Percentiles rank a stretch among this genome's conserved stretches.
Conservation (phyloP, 2,113 vertebrate genomes). For the Lasiurus cinereus region DNA sequence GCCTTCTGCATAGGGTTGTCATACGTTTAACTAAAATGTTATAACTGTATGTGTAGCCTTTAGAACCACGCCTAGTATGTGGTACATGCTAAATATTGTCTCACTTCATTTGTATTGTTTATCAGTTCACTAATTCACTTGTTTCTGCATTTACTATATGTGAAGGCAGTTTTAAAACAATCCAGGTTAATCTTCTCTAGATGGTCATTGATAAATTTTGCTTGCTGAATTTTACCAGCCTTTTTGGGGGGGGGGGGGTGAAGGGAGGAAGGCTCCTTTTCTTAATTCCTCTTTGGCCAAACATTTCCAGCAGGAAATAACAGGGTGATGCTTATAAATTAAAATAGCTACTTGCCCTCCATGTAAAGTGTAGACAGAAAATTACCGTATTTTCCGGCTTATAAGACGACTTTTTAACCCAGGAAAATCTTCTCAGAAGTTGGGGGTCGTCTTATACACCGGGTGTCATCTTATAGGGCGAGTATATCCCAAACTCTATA, state of each 20-base stretch:
- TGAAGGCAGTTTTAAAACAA: neutral
- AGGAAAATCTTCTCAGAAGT: no score
- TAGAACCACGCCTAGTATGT: neutral
- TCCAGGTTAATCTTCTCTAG: neutral
- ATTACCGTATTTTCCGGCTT: no score
- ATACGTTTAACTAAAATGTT: neutral
- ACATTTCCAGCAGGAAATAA: slow-evolving; percentile 28
- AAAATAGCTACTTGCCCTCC: neutral
- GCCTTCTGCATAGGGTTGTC: neutral
- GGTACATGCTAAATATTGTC: neutral
- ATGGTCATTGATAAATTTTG: neutral
- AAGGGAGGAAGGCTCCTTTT: neutral
- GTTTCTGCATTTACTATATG: neutral
- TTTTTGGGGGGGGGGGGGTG: neutral
- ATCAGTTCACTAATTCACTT: neutral
- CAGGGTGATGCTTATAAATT: slow-evolving; percentile 8
- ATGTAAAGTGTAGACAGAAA: neutral
- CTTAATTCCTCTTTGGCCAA: slow-evolving; percentile 31
- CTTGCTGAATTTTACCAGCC: neutral
- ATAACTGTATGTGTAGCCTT: rapidly evolving
- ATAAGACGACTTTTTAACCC: no score
- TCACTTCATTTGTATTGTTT: neutral
- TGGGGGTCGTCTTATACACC: no score
- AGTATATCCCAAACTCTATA: no score
- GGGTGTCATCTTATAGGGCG: no score